Evolutionary conservation across 2,888 invertebrate genomes (phyloP), one percentile per base, ranked within the genome.

Genomic region (Cactoblastis cactorum): DNA sequence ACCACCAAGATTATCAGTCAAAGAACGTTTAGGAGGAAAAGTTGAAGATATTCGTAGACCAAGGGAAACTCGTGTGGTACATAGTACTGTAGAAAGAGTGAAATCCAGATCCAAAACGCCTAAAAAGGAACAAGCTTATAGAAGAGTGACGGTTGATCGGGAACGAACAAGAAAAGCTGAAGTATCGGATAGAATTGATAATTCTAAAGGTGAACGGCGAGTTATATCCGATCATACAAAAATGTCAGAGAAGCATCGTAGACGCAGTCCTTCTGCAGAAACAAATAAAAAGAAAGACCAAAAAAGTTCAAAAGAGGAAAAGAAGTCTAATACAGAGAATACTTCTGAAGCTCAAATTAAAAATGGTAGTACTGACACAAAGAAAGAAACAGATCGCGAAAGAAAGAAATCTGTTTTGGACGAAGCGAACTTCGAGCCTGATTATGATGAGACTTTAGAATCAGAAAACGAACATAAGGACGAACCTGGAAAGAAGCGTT

Each of bases 1-100:
- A 5, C 93, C 94, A 0, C 92, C 92, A 0, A 90, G 93, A 60
- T 69, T 94, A 24, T 95, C 96, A 0, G 93, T 95, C 0, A 96
- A 95, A 76, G 96, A 96, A 57, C 90, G 96, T 39, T 85, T 96
- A 2, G 96, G 96, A 0, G 94, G 94, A 0, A 94, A 95, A 82
- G 91, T 95, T 0, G 94, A 94, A 54, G 92, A 92, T 57, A 63
- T 85, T 9, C 87, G 91, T 43, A 80, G 85, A 59, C 73, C 80
- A 24, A 81, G 91, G 64, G 92, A 93, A 52, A 83, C 91, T 6
- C 77, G 87, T 39, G 72, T 91, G 12, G 81, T 91, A 8, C 92
- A 91, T 47, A 90, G 90, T 62, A 91, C 90, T 14, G 82, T 91
- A 18, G 91, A 91, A 59, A 80, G 90, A 12, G 89, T 91, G 0